Base-by-base conservation (phyloP, 2,797 vertebrate species). In the Lacerta agilis region DNA sequence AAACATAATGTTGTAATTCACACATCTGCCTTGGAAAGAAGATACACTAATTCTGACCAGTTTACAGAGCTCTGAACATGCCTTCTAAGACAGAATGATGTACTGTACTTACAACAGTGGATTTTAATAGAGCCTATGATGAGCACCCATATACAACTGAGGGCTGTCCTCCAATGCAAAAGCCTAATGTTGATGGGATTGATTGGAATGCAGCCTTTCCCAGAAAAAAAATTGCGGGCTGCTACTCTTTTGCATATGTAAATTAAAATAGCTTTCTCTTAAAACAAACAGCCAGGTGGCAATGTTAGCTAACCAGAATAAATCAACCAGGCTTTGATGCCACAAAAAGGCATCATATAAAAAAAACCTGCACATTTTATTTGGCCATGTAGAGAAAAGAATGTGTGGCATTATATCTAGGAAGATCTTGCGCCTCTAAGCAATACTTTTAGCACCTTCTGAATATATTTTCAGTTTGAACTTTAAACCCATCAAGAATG, bases 251-350 rank as follows among this genome's bases (percentile, higher is more conserved):
- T 88, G 49, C 81, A 8, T 72, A 10, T 79, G 36, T 64, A 72
- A 61, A 67, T 72, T 88, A 43, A 88, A 79, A 83, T 61, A 87
- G 27, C 15, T 17, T 15, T 58, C 2, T 77, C 45, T 69, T 67
- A 78, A 75, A 88, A 83, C 29, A 49, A 67, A 86, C 25, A 43
- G 49, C n/a, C 81, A 78, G 64, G 17, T 71, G 29, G 64, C 81
- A 83, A 78, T 69, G 29, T 33, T 49, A 83, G 8, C 36, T 92
- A 93, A 86, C 5, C 20, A 72, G 33, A 89, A 82, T 64, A 0
- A 92, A 8, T 69, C 67, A 83, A 43, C 88, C 61, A 5, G 9
- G 86, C 58, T 84, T 58, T 78, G 7, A 80, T 25, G 25, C 58
- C 61, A 27, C 85, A 23, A 91, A 33, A 27, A 82, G 67, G n/a